These are phyloP conservation scores for Ailurus styani DNA, from an alignment of 2,113 vertebrate genomes.

Conservation along the genomic window DNA sequence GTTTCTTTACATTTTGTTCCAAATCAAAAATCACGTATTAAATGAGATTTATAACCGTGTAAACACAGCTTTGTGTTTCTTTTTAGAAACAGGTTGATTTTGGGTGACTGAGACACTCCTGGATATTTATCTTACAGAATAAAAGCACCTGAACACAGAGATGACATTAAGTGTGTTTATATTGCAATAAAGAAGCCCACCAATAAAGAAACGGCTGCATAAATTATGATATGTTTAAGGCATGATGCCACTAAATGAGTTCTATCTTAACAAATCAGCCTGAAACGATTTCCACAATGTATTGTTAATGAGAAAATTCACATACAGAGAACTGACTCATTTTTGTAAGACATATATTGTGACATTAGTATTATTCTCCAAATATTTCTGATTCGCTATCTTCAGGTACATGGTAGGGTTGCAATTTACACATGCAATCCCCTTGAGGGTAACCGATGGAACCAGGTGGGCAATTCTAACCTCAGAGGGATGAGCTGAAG, in stretches of 20 bases:
- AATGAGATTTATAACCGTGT: background rate
- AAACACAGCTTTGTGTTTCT: conserved; percentile 15
- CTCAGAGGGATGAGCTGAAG: background rate
- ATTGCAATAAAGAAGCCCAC: background rate
- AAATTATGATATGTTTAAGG: background rate
- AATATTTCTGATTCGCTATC: background rate
- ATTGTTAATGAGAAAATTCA: background rate
- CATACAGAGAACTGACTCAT: background rate
- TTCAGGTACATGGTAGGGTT: background rate
- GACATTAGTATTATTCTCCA: background rate
- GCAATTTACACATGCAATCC: background rate
- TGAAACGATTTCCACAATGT: background rate
- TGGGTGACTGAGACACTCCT: background rate
- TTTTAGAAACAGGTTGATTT: background rate
- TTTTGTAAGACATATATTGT: background rate
- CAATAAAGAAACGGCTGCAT: background rate
- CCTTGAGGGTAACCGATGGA: background rate
- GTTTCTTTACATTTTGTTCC: conserved; percentile 24
- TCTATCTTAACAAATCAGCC: background rate
- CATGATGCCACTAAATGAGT: background rate
- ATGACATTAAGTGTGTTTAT: background rate
- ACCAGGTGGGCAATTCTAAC: background rate
- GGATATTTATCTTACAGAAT: conserved; percentile 1
- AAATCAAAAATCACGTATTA: conserved; percentile 25
- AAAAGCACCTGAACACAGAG: background rate